A percentile compares a stretch with the other conserved stretches of the same genome.
phyloP scores from a whole-genome alignment of 2,888 invertebrate species.

The Caenorhabditis wallacei region DNA sequence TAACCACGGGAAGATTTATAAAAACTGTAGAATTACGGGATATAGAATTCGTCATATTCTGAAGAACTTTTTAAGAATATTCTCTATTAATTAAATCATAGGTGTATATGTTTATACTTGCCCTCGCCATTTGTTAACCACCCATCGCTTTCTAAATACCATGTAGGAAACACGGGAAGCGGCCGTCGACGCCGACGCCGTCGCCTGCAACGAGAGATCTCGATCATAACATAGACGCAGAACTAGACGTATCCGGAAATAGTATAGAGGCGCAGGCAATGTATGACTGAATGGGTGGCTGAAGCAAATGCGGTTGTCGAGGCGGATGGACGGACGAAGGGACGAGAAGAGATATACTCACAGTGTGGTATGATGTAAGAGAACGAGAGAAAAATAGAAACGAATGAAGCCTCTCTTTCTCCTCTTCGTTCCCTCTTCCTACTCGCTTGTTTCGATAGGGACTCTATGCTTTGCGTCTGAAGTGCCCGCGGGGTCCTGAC shows the following conservation, averaged over 20 bases:
- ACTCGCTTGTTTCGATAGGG: conserved; percentile 46
- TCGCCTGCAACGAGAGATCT: conserved; percentile 23
- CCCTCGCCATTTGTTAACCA: conserved; percentile 1
- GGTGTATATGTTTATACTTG: conserved; percentile 19
- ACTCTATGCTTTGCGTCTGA: conserved; percentile 49
- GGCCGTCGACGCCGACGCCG: conserved; percentile 34
- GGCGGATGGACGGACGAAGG: conserved; percentile 52
- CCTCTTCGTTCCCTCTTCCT: conserved; percentile 16
- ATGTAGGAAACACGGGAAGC: conserved; percentile 49
- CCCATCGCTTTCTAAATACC: conserved; percentile 48
- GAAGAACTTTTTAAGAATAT: too few species aligned
- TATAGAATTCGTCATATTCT: too few species aligned
- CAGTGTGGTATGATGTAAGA: not conserved
- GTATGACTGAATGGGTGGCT: conserved; percentile 58
- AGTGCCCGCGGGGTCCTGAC: conserved; percentile 43
- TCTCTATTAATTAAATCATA: conserved; percentile 14
- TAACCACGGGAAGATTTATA: too few species aligned
- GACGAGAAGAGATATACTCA: conserved; percentile 18
- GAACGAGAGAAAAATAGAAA: conserved; percentile 24
- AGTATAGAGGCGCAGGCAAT: conserved; percentile 52
- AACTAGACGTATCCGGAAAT: conserved; percentile 36
- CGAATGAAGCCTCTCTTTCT: conserved; percentile 40
- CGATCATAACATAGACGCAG: conserved; percentile 19
- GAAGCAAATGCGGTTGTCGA: conserved; percentile 53
- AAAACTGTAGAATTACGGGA: too few species aligned